A percentile compares a stretch with the other conserved stretches of the same genome.
Conservation (phyloP, 2,888 invertebrate genomes). For the Lasioglossum oenotherae region DNA sequence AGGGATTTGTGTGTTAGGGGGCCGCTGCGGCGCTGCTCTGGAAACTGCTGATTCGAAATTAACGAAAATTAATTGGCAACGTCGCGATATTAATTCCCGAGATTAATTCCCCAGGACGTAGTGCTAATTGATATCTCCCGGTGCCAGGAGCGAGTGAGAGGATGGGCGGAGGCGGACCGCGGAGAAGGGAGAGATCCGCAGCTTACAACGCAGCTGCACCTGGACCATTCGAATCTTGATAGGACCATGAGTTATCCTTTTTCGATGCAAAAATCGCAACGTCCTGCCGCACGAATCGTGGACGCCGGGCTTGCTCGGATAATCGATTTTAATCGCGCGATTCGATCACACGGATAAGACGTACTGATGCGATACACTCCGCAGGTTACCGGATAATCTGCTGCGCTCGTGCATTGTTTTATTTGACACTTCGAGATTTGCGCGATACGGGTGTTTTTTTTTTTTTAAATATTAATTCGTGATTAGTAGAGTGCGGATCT, state of each 20-base stretch:
- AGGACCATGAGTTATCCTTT: slow-evolving; percentile 40
- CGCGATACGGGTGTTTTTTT: neutral
- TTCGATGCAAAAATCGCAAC: slow-evolving; percentile 32
- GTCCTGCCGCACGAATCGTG: neutral
- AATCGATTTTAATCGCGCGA: slow-evolving; percentile 28
- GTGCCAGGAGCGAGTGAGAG: slow-evolving; percentile 67
- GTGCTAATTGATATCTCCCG: slow-evolving; percentile 80
- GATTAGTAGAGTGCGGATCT: neutral
- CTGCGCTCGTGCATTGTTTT: neutral
- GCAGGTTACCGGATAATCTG: neutral
- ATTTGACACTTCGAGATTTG: neutral
- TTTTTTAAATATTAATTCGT: neutral
- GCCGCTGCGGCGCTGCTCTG: slow-evolving; percentile 70
- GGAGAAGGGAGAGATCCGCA: slow-evolving; percentile 50
- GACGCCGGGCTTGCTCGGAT: neutral
- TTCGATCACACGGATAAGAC: neutral
- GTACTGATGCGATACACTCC: neutral
- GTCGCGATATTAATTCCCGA: slow-evolving; percentile 81
- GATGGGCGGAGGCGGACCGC: slow-evolving; percentile 6
- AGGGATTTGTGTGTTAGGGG: slow-evolving; percentile 72
- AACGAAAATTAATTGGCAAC: slow-evolving; percentile 83
- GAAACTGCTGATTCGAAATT: slow-evolving; percentile 83
- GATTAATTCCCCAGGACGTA: slow-evolving; percentile 79
- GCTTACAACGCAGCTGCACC: slow-evolving; percentile 56
- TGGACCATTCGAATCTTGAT: slow-evolving; percentile 58